phyloP scores from a whole-genome alignment of 2,113 vertebrate species.

The Beaufortia kweichowensis region DNA sequence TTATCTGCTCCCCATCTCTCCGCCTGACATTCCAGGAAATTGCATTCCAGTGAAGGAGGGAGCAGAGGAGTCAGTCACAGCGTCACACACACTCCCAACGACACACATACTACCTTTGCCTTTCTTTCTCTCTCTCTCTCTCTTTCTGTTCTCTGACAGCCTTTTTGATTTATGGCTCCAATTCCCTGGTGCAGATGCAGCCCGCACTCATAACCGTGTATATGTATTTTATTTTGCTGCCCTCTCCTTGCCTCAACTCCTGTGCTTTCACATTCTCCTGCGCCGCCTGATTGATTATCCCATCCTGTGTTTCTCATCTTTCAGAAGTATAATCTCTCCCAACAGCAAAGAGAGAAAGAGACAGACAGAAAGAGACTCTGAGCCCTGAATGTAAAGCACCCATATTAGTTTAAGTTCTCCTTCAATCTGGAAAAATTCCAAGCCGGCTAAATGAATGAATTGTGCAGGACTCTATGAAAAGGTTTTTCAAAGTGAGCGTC shows the following conservation, averaged over 20 bases:
- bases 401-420: constrained; percentile 39
- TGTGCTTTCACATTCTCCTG: constrained; percentile 44
- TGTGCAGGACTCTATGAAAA: constrained; percentile 35
- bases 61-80: constrained; percentile 54
- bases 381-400: constrained; percentile 27
- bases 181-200: constrained; percentile 73
- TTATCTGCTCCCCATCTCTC: constrained; percentile 73
- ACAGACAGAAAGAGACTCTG: neutral
- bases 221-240: constrained; percentile 69
- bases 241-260: constrained; percentile 43
- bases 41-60: constrained; percentile 68
- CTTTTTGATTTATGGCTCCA: constrained; percentile 80
- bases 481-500: constrained; percentile 18
- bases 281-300: constrained; percentile 75
- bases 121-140: constrained; percentile 36
- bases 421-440: constrained; percentile 37
- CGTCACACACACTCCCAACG: constrained; percentile 32
- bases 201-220: constrained; percentile 72
- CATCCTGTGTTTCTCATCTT: constrained; percentile 73
- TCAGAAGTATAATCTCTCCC: constrained; percentile 75
- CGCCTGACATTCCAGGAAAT: constrained; percentile 77
- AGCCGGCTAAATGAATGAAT: constrained; percentile 29
- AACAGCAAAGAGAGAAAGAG: constrained; percentile 56
- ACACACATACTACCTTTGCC: constrained; percentile 34
- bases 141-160: constrained; percentile 66